A percentile compares a stretch with the other conserved stretches of the same genome.
Evolutionary conservation across 2,113 vertebrate genomes (phyloP).

Genomic region (Stomatorhinus ivindoensis): DNA sequence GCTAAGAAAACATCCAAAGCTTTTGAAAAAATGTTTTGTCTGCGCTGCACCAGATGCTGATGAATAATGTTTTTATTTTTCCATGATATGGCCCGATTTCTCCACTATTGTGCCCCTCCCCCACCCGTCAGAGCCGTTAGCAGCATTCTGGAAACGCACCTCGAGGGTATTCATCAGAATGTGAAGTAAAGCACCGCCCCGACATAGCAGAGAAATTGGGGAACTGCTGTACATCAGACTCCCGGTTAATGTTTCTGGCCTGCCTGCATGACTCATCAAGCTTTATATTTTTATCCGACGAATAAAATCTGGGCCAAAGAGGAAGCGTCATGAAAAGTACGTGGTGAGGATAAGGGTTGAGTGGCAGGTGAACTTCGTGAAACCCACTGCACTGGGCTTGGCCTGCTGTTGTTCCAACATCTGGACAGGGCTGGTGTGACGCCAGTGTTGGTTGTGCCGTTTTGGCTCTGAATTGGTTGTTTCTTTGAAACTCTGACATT

Average conservation of each 20-base stretch:
- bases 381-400: background rate
- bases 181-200: background rate
- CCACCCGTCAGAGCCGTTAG: background rate
- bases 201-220: background rate
- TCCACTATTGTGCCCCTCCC: background rate
- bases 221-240: background rate
- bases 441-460: background rate
- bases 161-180: background rate
- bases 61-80: background rate
- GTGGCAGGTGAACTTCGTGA: background rate
- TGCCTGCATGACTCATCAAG: background rate
- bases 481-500: background rate
- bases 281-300: background rate
- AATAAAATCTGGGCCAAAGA: background rate
- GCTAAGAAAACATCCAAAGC: background rate
- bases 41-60: background rate
- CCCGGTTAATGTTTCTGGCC: background rate
- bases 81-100: background rate
- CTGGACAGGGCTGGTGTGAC: background rate
- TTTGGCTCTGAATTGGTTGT: background rate
- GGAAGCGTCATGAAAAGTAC: background rate
- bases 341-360: background rate
- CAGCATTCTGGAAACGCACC: background rate
- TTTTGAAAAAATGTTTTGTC: background rate
- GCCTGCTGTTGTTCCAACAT: background rate